These are phyloP conservation scores for Numida meleagris DNA, from an alignment of 2,113 vertebrate genomes.

Conservation along the genomic window DNA sequence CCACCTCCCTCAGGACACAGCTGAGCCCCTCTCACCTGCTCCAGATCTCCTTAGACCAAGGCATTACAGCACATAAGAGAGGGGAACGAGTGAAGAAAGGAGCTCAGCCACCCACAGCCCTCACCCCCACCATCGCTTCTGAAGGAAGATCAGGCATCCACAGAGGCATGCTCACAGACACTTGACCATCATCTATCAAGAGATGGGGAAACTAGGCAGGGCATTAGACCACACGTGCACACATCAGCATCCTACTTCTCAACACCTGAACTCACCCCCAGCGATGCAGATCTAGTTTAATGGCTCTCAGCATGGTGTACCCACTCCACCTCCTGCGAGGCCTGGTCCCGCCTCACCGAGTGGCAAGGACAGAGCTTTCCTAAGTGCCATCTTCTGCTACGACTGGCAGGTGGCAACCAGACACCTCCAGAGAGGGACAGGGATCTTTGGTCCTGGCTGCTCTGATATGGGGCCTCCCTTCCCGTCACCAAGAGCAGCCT, in stretches of 20 bases:
- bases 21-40: no score
- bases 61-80: accelerated
- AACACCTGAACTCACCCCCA: background rate
- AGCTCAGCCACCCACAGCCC: background rate
- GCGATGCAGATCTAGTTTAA: background rate
- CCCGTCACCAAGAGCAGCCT: background rate
- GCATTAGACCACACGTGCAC: background rate
- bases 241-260: background rate
- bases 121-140: background rate
- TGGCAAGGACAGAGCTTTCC: background rate
- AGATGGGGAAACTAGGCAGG: background rate
- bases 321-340: background rate
- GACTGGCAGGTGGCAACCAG: background rate
- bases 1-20: no score
- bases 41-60: background rate
- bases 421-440: background rate
- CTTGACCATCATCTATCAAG: background rate
- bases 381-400: background rate
- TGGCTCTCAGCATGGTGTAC: background rate
- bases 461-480: background rate
- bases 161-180: background rate
- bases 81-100: background rate
- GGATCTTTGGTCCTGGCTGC: background rate
- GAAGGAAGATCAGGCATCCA: background rate
- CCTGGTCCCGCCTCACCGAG: background rate